phyloP scores from a whole-genome alignment of 2,888 invertebrate genomes.

The Cheilosia vernalis region DNA sequence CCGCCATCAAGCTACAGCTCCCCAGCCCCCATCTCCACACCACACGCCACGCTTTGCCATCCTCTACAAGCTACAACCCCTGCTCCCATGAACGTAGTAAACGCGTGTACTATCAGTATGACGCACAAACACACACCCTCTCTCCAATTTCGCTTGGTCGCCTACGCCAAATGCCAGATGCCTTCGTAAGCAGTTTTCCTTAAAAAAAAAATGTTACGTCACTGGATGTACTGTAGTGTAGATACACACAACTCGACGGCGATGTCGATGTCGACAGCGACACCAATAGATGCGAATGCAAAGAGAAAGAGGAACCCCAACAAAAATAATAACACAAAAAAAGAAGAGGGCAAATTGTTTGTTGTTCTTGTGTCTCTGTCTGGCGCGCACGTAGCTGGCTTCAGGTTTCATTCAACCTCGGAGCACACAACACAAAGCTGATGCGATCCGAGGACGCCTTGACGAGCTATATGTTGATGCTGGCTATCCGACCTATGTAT shows the following conservation, averaged over 20 bases:
- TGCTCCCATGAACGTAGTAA: constrained; percentile 25
- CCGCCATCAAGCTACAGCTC: constrained; percentile 57
- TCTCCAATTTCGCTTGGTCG: constrained; percentile 43
- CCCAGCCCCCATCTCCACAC: too few species aligned
- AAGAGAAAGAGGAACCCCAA: constrained; percentile 52
- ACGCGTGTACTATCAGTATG: constrained; percentile 71
- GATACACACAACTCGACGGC: constrained; percentile 31
- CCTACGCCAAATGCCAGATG: constrained; percentile 49
- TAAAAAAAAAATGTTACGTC: constrained; percentile 61
- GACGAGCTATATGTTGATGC: constrained; percentile 23
- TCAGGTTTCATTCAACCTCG: constrained; percentile 71
- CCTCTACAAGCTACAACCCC: not conserved
- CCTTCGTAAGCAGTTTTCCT: constrained; percentile 66
- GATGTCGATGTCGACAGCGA: constrained; percentile 5
- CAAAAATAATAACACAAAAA: constrained; percentile 72
- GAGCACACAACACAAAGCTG: not conserved
- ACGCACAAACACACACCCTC: constrained; percentile 62
- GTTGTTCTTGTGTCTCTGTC: constrained; percentile 68
- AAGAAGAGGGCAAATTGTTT: constrained; percentile 69
- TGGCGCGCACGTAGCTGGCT: constrained; percentile 34
- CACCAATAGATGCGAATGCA: constrained; percentile 63
- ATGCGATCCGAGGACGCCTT: constrained; percentile 33
- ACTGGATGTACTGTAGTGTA: constrained; percentile 50
- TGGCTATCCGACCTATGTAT: constrained; percentile 9
- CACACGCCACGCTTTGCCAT: constrained; percentile 28